Conservation (phyloP, 2,797 vertebrate genomes). For the Clamator glandarius region DNA sequence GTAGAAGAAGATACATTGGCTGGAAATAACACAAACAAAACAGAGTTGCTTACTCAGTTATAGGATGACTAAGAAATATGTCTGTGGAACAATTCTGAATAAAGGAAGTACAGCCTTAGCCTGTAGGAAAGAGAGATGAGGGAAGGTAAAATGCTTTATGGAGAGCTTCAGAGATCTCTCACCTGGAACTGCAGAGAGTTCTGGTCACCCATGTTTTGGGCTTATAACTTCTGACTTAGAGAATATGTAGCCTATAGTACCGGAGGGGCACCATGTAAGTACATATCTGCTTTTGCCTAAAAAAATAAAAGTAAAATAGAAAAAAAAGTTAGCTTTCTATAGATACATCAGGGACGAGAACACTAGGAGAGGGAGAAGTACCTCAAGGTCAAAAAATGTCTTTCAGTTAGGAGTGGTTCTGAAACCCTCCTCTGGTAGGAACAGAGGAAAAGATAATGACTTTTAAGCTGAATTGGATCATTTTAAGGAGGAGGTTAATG, state of each 20-base stretch:
- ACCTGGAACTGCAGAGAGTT: neutral
- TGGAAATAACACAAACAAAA: neutral
- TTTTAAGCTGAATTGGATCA: neutral
- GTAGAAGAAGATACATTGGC: neutral
- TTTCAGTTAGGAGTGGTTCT: neutral
- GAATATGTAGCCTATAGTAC: neutral
- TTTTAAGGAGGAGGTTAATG: neutral
- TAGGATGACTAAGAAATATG: neutral
- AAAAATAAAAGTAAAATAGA: neutral
- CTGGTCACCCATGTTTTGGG: neutral
- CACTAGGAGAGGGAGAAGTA: neutral
- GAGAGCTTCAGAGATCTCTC: neutral
- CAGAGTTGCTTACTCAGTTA: neutral
- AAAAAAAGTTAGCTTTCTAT: neutral
- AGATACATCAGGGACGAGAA: neutral
- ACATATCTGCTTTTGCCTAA: neutral
- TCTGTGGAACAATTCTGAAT: neutral
- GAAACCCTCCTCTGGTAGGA: neutral
- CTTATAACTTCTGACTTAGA: neutral
- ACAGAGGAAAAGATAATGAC: neutral
- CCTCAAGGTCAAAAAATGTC: neutral
- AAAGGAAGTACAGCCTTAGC: neutral
- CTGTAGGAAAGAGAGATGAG: neutral
- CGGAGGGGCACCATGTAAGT: neutral
- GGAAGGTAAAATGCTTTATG: neutral